Base-by-base conservation (phyloP, 2,113 vertebrate genomes). In the Todiramphus saurophagus region DNA sequence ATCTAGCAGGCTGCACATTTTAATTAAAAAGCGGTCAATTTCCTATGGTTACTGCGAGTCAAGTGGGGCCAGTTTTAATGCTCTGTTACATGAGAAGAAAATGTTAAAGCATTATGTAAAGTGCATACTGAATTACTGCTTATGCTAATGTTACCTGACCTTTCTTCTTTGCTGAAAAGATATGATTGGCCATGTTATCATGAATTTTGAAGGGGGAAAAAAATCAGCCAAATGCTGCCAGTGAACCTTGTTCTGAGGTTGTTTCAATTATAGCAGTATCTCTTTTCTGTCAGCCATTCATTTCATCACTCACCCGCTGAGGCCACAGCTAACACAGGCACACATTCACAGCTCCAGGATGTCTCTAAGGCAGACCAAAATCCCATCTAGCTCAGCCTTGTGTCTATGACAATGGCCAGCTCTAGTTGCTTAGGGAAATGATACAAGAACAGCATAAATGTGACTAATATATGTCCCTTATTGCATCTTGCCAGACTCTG, bases 1-100 rank as follows among this genome's bases (percentile, higher is more conserved):
- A 84, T 96, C 87, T 84, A 96, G 78, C 50, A 93, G 89, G 86
- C 96, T 94, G 86, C 93, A 81, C 72, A 86, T 97, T 97, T 97
- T 97, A 97, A 98, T 98, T 98, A 98, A 97, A 98, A 97, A 94
- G 91, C 94, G 96, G 95, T 94, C 96, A 94, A 96, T 97, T 98
- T 95, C 91, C 91, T 90, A 7, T 69, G 76, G 82, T 59, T 80
- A 93, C 23, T 53, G 83, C 86, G 93, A 96, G 98, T 98, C 97
- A 97, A 98, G 97, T 98, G 93, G 96, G 90, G 97, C 93, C 93
- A 97, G 82, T 96, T 97, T 97, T 97, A 95, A 96, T 93, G 88
- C 74, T 97, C 97, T 90, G 91, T 86, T 97, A 96, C 87, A 94
- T 16, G 67, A 78, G 91, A 87, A 92, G 79, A 67, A 95, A 94